Base-by-base conservation (phyloP, 2,888 invertebrate species). In the Brachypalpus laphriformis region DNA sequence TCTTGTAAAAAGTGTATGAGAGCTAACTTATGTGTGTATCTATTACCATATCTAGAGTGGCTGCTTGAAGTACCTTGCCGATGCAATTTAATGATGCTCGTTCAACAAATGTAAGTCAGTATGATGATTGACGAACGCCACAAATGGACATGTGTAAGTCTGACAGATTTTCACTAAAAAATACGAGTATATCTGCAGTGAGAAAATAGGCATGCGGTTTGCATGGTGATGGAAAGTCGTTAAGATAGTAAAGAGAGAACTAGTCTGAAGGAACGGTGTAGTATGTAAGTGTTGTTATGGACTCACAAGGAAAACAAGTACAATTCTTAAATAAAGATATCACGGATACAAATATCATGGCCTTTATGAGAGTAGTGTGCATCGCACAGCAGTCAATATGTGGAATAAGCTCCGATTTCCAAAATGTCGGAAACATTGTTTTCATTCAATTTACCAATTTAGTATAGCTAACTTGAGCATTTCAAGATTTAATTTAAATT, bases 1-100 rank as follows among this genome's bases (percentile, higher is more conserved):
- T 47, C 34, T 56, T 7, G n/a, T n/a, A n/a, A n/a, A n/a, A n/a
- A n/a, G 20, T 18, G 8, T 5, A 42, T 42, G 42, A 14, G 57
- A 28, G 16, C 42, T 59, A n/a, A 4, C 7, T 37, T 34, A 65
- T 25, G 25, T 8, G 11, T 7, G 65, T 71, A 71, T 77, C 49
- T 66, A 61, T 82, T 82, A 66, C 78, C 77, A 72, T 72, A 78
- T 78, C 37, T 47, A 56, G 82, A 78, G 78, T 61, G 51, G 72
- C 65, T 66, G 28, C 51, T 54, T 78, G 16, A n/a, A 63, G 40
- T 63, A 34, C 18, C 34, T 14, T 49, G 16, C 20, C 18, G 9
- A 49, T 49, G 65, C n/a, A 54, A 42, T 47, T 4, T 51, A 18
- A 31, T 22, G 45, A 40, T 40, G 28, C 20, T 63, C 20, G 49